Evolutionary conservation across 1,140 invertebrate genomes (phyloP), one percentile per base, ranked within the genome.

Genomic region (honey bee (Apis mellifera)): DNA sequence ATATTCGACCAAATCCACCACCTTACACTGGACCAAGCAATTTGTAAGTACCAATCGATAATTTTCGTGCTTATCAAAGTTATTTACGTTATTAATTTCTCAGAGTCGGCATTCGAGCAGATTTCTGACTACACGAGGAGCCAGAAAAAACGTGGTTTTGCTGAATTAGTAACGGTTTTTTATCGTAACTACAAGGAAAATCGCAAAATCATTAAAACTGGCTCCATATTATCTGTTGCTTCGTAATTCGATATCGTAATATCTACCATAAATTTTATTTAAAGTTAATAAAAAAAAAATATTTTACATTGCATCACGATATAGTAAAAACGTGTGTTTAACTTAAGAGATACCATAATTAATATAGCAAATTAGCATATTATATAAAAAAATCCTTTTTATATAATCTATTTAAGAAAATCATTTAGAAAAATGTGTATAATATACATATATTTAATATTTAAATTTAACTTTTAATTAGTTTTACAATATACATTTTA

Each of bases 121-220:
- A 94, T 91, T 93, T 94, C 87, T 94, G 94, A 94, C 93, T 93
- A 92, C 88, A 92, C 91, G 93, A 94, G 91, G 92, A 94, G 90
- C 93, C 94, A 86, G 91, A 90, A 62, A 92, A 93, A 83, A 94
- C 93, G 66, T 94, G 94, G 94, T 94, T 94, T 90, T 94, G 93
- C 90, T 94, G 78, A 93, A 70, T 54, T 66, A 79, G 72, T 72
- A 55, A 68, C n/a, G 42, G 32, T 82, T 59, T 78, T 52, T n/a
- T 60, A 52, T 80, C 32, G 26, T 64, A n/a, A 73, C n/a, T 48
- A 17, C 26, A 15, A 64, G 21, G 13, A n/a, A 32, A 55, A 85
- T 65, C 59, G 90, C 90, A 90, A 90, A 91, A 88, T 89, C 87
- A 90, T 85, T 66, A 73, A 84, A 88, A 92, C 90, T 91, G 89